A percentile compares a stretch with the other conserved stretches of the same genome.
Conservation (phyloP, 2,113 vertebrate genomes). For the Strix uralensis region DNA sequence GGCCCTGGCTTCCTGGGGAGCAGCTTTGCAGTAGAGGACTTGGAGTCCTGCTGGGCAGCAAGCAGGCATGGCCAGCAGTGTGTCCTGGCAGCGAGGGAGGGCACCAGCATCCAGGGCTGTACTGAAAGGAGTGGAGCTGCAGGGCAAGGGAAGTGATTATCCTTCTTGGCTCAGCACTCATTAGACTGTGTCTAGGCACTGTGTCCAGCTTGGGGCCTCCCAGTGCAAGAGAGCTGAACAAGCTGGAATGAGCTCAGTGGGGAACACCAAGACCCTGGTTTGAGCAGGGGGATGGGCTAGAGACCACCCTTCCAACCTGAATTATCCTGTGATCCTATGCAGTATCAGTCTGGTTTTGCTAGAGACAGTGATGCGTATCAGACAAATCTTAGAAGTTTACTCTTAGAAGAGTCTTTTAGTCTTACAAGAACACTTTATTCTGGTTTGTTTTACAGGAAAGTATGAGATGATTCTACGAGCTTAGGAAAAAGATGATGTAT, state of each 20-base stretch:
- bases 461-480: neutral
- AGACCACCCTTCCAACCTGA: neutral
- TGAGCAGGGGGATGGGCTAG: neutral
- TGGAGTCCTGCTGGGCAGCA: neutral
- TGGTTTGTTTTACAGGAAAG: neutral
- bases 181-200: neutral
- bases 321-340: neutral
- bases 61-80: accelerated
- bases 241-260: neutral
- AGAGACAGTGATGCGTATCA: neutral
- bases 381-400: neutral
- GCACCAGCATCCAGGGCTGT: neutral
- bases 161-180: neutral
- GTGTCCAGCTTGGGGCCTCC: neutral
- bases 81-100: neutral
- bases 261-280: neutral
- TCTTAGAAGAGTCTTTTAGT: no score
- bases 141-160: neutral
- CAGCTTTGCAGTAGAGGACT: neutral
- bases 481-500: neutral
- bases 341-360: neutral
- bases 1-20: neutral
- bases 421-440: neutral
- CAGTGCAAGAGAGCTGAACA: neutral
- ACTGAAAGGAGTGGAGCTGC: neutral